A percentile compares a stretch with the other conserved stretches of the same genome.
Conservation (phyloP, 2,797 vertebrate genomes). For the Gymnothorax reevesii region DNA sequence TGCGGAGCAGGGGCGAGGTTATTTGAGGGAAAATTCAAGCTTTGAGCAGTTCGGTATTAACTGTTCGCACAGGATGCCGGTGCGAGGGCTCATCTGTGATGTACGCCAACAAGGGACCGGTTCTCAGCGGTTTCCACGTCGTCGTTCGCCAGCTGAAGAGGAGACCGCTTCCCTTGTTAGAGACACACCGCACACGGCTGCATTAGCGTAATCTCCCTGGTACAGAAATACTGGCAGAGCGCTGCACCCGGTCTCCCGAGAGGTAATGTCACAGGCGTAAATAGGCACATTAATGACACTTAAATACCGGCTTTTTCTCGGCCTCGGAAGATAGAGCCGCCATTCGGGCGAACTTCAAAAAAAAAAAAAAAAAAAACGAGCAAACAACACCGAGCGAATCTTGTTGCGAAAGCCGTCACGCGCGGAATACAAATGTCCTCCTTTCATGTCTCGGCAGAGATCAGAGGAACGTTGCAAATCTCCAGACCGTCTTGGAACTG, state of each 20-base stretch:
- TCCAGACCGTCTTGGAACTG: neutral
- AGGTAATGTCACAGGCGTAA: neutral
- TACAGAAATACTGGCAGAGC: neutral
- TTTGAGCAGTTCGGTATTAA: neutral
- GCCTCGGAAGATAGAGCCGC: neutral
- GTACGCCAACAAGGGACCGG: neutral
- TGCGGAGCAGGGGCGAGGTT: neutral
- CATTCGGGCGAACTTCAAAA: neutral
- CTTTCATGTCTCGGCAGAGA: neutral
- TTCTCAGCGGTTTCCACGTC: neutral
- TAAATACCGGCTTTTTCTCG: neutral
- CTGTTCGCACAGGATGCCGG: neutral
- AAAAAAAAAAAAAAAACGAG: neutral
- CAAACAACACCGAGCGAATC: neutral
- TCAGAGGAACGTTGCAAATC: neutral
- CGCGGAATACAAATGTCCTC: conserved; percentile 1
- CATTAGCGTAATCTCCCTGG: neutral
- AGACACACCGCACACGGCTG: neutral
- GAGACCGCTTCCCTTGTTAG: neutral
- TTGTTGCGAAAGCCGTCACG: neutral
- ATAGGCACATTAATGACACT: neutral
- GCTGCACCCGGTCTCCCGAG: neutral
- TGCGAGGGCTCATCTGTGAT: neutral
- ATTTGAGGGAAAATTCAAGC: neutral
- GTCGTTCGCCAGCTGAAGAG: neutral